Base-by-base conservation (phyloP, 2,888 invertebrate species). In the Drosophila aldrichi region DNA sequence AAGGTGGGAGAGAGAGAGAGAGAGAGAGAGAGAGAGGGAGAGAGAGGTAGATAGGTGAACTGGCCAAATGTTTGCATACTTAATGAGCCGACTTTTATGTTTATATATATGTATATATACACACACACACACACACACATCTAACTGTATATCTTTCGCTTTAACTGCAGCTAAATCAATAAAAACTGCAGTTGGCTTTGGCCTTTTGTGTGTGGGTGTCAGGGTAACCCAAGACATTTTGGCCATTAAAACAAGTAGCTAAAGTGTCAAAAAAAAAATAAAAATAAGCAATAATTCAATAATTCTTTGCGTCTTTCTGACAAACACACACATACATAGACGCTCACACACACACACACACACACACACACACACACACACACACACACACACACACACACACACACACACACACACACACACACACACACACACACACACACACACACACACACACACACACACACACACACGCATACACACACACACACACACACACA, bases 51-150 rank as follows among this genome's bases (percentile, higher is more conserved):
- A 52, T 2, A 25, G 14, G 2, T 34, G 44, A 65, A 66, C 43
- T 67, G 67, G 57, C 73, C 60, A 69, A 72, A 66, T 85, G 79
- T 86, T 89, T 84, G 76, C 84, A 67, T 64, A 74, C 71, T 87
- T 89, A 89, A 86, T 87, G 89, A 84, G 78, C 70, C 82, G 87
- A 36, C 48, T 25, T 56, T 51, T 52, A 48, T 48, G 48, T 10
- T 16, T 46, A 16, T 20, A 25, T n/a, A 29, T 29, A 29, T 2
- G 10, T 6, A 25, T n/a, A 25, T 10, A 46, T 7, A 29, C 8
- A 29, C 8, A 29, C 2, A 18, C 9, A 40, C 9, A 40, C 9
- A 43, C 6, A 20, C 14, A 12, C 0, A 7, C 0, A 2, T 38
- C 14, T 0, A 44, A 6, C 16, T 56, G 7, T 25, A 18, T 5